phyloP scores from a whole-genome alignment of 1,140 invertebrate species.

The Drosophila mojavensis region DNA sequence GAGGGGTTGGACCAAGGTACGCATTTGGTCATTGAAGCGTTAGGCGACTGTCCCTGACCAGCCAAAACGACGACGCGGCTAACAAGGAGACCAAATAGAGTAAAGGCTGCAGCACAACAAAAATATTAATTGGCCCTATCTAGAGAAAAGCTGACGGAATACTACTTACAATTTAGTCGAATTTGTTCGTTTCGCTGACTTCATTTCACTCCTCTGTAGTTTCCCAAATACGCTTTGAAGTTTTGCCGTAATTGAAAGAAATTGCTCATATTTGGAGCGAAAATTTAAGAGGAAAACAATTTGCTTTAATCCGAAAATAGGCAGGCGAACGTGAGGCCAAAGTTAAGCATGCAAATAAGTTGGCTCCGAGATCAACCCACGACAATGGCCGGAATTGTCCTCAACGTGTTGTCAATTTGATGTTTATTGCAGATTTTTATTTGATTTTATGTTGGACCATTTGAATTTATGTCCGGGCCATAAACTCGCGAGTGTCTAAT shows the following conservation, averaged over 20 bases:
- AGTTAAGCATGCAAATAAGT: conserved; percentile 48
- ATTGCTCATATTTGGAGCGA: not conserved
- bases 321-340: conserved; percentile 1
- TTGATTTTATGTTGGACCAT: conserved; percentile 73
- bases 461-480: conserved; percentile 72
- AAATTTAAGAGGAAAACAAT: conserved; percentile 4
- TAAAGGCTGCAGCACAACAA: not conserved
- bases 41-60: conserved; percentile 18
- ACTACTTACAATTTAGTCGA: not conserved
- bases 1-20: conserved; percentile 19
- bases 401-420: conserved; percentile 76
- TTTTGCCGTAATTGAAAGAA: conserved; percentile 38
- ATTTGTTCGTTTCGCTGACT: not conserved
- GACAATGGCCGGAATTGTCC: conserved; percentile 28
- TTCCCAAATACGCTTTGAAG: conserved; percentile 18
- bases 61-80: conserved; percentile 33
- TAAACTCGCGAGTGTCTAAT: conserved; percentile 69
- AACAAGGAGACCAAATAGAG: conserved; percentile 33
- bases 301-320: conserved; percentile 18
- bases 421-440: conserved; percentile 80
- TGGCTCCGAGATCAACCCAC: not conserved
- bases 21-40: conserved; percentile 28
- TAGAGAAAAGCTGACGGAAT: not conserved
- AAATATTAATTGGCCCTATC: not conserved
- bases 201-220: conserved; percentile 4